Base-by-base conservation (phyloP, 2,113 vertebrate species). In the Forbesichthys agassizii region DNA sequence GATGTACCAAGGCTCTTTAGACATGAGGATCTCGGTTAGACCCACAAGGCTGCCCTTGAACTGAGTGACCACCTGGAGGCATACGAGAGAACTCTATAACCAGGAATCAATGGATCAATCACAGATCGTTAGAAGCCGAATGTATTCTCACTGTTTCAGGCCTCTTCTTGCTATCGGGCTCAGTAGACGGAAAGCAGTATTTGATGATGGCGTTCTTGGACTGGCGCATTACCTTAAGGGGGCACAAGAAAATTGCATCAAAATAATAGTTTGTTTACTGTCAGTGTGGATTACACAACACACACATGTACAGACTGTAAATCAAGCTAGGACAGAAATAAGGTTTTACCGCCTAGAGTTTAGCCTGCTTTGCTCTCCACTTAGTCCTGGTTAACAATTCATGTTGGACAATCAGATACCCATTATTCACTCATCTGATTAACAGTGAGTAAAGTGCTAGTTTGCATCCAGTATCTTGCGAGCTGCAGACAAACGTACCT, bases 1-100 rank as follows among this genome's bases (percentile, higher is more conserved):
- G 72, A 99, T 87, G 0, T 99, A 99, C 0, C 95, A 98, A 0
- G 98, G 93, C 54, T 98, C 95, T 82, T 99, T 99, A 66, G 94
- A 94, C 92, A 93, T 93, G 46, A 99, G 90, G 81, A 97, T 98
- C 65, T 98, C 96, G 1, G 96, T 94, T 48, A 98, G 91, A 0
- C 92, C 94, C 9, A 74, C 92, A 74, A 99, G 90, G 3, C 97
- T 98, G 86, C 85, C 95, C 83, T 98, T 99, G 86, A 99, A 99
- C 92, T 98, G 97, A 12, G 96, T 98, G 27, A 95, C 95, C 62
- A 99, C 96, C 98, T 99, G 68, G 42, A 42, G 1, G 1, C 61
- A 68, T 1, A 68, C 51, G 73, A 5, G 9, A 10, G 7, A 61
- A 66, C 14, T 47, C 11, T 4, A 3, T 14, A 3, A 27, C 27